These are phyloP conservation scores for Pungitius pungitius DNA, from an alignment of 2,113 vertebrate genomes.

Conservation along the genomic window DNA sequence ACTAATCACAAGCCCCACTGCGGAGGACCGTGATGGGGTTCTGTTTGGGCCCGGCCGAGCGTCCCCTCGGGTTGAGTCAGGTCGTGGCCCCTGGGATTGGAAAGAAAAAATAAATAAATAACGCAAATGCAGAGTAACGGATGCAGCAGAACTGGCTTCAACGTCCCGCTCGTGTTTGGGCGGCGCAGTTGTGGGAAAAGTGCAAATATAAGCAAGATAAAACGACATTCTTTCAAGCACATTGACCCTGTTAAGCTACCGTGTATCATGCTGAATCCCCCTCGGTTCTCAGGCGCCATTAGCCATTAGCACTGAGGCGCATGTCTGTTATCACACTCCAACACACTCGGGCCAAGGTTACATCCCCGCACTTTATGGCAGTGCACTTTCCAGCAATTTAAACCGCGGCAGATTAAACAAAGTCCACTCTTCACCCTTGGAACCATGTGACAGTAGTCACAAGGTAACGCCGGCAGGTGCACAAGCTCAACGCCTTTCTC, in stretches of 20 bases:
- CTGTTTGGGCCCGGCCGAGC: no score
- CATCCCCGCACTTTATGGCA: slow-evolving; percentile 36
- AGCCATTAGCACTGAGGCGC: slow-evolving; percentile 42
- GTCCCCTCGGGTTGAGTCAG: no score
- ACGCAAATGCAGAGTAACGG: background rate
- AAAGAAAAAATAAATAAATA: background rate
- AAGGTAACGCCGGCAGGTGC: slow-evolving; percentile 34
- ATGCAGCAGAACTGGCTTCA: no score
- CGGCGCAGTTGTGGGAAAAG: no score
- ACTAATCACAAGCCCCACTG: background rate
- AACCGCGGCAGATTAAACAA: slow-evolving; percentile 50
- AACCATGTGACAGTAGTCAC: slow-evolving; percentile 37
- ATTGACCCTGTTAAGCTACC: slow-evolving; percentile 55
- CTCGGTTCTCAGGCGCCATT: slow-evolving; percentile 42
- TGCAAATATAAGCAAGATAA: slow-evolving; percentile 53
- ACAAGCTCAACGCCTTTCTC: background rate
- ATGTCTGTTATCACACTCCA: slow-evolving; percentile 56
- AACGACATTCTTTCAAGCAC: slow-evolving; percentile 53
- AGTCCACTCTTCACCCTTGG: slow-evolving; percentile 42
- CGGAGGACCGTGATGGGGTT: background rate
- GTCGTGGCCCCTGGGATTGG: background rate
- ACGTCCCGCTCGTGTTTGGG: background rate
- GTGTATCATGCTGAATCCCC: slow-evolving; percentile 55
- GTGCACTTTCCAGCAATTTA: slow-evolving; percentile 36
- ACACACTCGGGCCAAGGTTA: slow-evolving; percentile 61